These are phyloP conservation scores for Pterobdella sp. DNA, from an alignment of 2,888 invertebrate genomes.

Conservation along the genomic window DNA sequence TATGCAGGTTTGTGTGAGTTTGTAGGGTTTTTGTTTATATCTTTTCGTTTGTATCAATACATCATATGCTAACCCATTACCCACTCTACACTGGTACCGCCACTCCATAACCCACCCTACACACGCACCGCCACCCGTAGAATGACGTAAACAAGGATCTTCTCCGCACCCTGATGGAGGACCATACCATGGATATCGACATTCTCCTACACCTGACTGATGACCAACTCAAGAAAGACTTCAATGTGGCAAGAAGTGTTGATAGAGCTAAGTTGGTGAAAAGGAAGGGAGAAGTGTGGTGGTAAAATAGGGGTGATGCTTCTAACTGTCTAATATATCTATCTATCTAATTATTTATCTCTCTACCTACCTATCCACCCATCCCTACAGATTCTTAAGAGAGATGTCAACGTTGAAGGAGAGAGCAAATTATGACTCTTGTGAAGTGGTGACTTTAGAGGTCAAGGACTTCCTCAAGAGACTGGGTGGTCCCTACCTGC, in stretches of 20 bases:
- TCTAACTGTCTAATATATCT: not conserved
- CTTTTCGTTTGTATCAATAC: not conserved
- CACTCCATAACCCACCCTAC: not conserved
- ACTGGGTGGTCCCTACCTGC: slow-evolving; percentile 80
- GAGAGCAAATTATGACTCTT: slow-evolving; percentile 90
- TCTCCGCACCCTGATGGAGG: slow-evolving; percentile 68
- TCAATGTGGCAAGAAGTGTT: slow-evolving; percentile 85
- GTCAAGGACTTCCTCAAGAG: slow-evolving; percentile 61
- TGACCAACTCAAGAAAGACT: slow-evolving; percentile 82
- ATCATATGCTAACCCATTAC: not conserved
- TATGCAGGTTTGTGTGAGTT: slow-evolving; percentile 61
- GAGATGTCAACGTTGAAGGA: slow-evolving; percentile 85
- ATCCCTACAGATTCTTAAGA: slow-evolving; percentile 65
- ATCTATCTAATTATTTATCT: not conserved
- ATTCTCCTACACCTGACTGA: slow-evolving; percentile 81
- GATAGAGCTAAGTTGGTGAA: slow-evolving; percentile 67
- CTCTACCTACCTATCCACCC: not conserved
- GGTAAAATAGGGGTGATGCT: not conserved
- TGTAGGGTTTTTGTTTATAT: not conserved
- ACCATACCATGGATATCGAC: slow-evolving; percentile 86
- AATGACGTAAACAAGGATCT: slow-evolving; percentile 28
- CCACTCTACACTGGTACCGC: not conserved
- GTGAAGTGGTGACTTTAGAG: slow-evolving; percentile 69
- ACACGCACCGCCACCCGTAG: slow-evolving; percentile 29
- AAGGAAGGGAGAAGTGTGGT: not conserved